Evolutionary conservation across 2,113 vertebrate genomes (phyloP).

Genomic region (Chloropsis hardwickii): DNA sequence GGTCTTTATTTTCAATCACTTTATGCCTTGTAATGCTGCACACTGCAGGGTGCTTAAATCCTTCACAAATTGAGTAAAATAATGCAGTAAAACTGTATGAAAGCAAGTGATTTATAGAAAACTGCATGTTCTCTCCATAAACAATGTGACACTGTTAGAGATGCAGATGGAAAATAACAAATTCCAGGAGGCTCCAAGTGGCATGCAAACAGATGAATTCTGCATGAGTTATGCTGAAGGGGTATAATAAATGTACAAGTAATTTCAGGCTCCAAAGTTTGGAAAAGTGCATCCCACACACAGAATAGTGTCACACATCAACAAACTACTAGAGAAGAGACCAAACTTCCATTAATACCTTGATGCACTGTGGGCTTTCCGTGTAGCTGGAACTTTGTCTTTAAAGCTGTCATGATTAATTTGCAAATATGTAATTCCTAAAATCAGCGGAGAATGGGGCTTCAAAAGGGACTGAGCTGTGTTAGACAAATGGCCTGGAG

Average conservation of each 20-base stretch:
- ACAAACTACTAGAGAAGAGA: background rate
- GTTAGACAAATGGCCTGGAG: background rate
- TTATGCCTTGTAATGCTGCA: background rate
- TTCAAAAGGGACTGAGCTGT: background rate
- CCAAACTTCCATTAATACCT: background rate
- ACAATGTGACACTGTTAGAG: background rate
- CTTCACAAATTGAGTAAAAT: background rate
- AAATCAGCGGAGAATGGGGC: background rate
- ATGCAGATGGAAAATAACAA: slow-evolving; percentile 8
- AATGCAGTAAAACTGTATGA: background rate
- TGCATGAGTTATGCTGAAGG: background rate
- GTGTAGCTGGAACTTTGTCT: background rate
- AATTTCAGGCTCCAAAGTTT: background rate
- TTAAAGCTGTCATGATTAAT: background rate
- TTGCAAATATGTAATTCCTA: background rate
- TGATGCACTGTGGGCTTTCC: background rate
- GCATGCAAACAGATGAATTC: background rate
- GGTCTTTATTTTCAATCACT: slow-evolving; percentile 15
- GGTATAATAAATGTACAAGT: background rate
- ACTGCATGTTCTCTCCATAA: background rate
- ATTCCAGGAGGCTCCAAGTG: background rate
- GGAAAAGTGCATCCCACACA: background rate
- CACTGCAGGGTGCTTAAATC: background rate
- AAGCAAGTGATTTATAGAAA: background rate
- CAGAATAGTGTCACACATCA: background rate